These are phyloP conservation scores for Saguinus midas DNA, from an alignment of 2,113 vertebrate genomes.

Conservation along the genomic window DNA sequence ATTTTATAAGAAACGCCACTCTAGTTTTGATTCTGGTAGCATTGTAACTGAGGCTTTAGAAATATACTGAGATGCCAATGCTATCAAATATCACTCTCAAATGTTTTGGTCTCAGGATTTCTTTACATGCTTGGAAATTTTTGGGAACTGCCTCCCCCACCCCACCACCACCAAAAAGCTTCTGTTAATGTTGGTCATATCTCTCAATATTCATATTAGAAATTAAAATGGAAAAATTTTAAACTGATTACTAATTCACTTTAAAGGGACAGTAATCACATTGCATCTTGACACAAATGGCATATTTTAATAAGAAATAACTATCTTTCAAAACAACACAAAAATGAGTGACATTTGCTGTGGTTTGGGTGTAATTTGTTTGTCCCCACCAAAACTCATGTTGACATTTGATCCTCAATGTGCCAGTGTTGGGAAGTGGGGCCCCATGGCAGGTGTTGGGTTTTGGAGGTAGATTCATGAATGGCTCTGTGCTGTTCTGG, in stretches of 20 bases:
- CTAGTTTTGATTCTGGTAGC: not conserved
- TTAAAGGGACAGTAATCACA: not conserved
- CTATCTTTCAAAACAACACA: not conserved
- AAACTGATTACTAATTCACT: not conserved
- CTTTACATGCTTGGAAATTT: not conserved
- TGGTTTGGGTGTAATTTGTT: not conserved
- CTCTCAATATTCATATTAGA: not conserved
- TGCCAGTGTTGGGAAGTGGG: not conserved
- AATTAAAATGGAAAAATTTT: not conserved
- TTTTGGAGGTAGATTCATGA: not conserved
- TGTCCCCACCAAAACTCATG: not conserved
- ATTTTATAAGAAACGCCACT: not conserved
- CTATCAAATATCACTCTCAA: not conserved
- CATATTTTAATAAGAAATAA: not conserved
- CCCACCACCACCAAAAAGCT: not conserved
- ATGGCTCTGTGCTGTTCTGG: not conserved
- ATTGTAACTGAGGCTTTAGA: not conserved
- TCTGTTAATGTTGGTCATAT: not conserved
- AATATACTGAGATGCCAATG: not conserved
- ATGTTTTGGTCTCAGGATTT: not conserved
- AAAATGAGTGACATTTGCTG: not conserved
- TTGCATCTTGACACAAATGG: not conserved
- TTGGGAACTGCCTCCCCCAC: accelerated
- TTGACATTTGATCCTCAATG: not conserved
- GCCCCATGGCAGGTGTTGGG: not conserved